Evolutionary conservation across 2,797 vertebrate species (phyloP).

Genomic region (Tympanoctomys barrerae): DNA sequence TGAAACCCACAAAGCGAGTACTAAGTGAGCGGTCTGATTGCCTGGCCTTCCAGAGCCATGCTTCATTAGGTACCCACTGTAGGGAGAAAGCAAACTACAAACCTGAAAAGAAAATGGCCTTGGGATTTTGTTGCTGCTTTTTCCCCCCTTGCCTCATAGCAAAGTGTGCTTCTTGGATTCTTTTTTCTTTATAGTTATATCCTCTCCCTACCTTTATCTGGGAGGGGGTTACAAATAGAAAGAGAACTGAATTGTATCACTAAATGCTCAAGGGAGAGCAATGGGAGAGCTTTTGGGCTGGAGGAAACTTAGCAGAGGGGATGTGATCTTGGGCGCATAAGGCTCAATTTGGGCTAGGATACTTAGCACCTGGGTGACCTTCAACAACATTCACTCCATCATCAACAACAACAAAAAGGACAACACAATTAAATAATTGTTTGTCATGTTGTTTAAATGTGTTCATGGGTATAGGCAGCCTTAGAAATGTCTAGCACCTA

Average conservation of each 20-base stretch:
- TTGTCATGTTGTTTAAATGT: background rate
- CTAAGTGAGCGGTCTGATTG: background rate
- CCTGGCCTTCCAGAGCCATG: constrained; percentile 18
- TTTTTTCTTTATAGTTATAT: background rate
- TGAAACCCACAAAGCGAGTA: background rate
- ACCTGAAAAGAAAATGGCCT: background rate
- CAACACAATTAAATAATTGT: background rate
- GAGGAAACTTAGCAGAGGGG: background rate
- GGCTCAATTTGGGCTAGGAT: background rate
- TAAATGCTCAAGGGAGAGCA: background rate
- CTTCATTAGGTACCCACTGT: constrained; percentile 54
- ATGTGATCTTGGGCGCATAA: background rate
- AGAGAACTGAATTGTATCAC: background rate
- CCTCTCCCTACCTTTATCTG: background rate
- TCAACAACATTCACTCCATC: background rate
- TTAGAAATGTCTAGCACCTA: background rate
- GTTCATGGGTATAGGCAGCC: background rate
- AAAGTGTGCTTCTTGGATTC: background rate
- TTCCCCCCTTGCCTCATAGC: background rate
- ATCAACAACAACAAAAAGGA: background rate
- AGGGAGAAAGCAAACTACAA: constrained; percentile 59
- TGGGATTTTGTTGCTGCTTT: background rate
- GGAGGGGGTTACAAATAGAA: background rate
- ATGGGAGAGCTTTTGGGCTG: background rate
- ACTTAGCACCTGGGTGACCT: background rate